Base-by-base conservation (phyloP, 2,113 vertebrate species). In the Phrynosoma platyrhinos region DNA sequence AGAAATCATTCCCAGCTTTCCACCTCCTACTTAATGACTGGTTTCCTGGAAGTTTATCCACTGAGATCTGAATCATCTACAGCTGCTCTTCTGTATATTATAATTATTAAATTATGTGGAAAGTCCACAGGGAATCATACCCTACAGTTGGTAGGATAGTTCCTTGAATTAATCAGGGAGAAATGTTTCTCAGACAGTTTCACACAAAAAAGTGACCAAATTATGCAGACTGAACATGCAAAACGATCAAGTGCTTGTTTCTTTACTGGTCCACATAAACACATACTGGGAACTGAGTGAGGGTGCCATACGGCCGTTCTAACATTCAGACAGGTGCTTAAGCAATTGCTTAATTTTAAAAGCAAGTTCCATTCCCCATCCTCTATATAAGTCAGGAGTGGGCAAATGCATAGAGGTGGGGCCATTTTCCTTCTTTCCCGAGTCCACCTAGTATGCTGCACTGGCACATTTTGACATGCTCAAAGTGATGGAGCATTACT, bases 1-100 rank as follows among this genome's bases (percentile, higher is more conserved):
- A 82, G 21, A 81, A 82, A 58, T 55, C 78, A 71, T 91, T 86
- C 91, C 91, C 88, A 86, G 83, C 85, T 25, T 83, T 79, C 91
- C 85, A 83, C 9, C 20, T 64, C 14, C 55, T 64, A 30, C 8
- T 85, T 6, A n/a, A 18, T 47, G 77, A 3, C 80, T 69, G 16
- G 62, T 90, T 93, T 93, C 91, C 91, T 91, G 93, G 89, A 95
- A 91, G 16, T 74, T 91, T 74, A 55, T 83, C 91, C 85, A 93
- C 7, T 0, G 91, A 92, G 93, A 68, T n/a, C 91, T 93, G 90
- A 94, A 83, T 94, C 91, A 94, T 88, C 86, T 20, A 86, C 94
- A 94, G 94, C 93, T 92, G 94, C 85, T 64, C 69, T 69, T 89
- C 64, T 40, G 13, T 88, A 84, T 2, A 7, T 83, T 76, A 90